These are phyloP conservation scores for Agapornis roseicollis DNA, from an alignment of 2,113 vertebrate genomes.

Conservation along the genomic window DNA sequence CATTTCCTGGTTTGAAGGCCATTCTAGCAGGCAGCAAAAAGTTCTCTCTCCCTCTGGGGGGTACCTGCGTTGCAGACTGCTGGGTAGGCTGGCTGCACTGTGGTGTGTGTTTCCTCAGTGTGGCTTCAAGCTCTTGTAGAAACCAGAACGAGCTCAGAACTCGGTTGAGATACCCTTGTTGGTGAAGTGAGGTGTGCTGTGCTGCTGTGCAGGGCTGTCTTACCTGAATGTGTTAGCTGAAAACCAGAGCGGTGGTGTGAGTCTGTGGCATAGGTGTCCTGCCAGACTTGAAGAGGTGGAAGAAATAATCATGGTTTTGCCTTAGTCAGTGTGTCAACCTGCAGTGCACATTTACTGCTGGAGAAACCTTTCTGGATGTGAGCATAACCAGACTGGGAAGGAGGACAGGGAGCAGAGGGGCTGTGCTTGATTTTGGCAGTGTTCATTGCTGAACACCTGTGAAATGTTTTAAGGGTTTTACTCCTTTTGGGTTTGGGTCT, in stretches of 20 bases:
- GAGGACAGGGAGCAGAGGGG: not conserved
- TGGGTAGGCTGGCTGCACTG: rapidly evolving
- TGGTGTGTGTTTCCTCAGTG: rapidly evolving
- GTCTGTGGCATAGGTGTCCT: not conserved
- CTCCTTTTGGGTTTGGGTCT: not conserved
- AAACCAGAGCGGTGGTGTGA: rapidly evolving
- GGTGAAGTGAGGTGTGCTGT: not conserved
- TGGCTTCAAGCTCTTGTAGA: not conserved
- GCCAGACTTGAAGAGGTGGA: not conserved
- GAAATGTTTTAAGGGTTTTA: not conserved
- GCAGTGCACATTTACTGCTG: not conserved
- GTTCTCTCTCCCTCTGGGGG: not conserved
- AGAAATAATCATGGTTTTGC: rapidly evolving
- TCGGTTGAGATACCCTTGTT: not conserved
- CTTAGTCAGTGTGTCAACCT: not conserved
- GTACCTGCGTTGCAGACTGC: rapidly evolving
- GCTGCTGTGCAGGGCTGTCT: not conserved
- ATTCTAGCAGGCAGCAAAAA: not conserved
- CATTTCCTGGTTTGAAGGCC: not conserved
- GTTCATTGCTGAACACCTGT: not conserved
- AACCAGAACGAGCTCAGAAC: not conserved
- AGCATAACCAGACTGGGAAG: not conserved
- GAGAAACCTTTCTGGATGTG: not conserved
- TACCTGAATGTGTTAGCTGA: not conserved
- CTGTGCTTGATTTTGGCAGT: not conserved